Evolutionary conservation across 2,888 invertebrate species (phyloP).

Genomic region (Epirrita christyi): DNA sequence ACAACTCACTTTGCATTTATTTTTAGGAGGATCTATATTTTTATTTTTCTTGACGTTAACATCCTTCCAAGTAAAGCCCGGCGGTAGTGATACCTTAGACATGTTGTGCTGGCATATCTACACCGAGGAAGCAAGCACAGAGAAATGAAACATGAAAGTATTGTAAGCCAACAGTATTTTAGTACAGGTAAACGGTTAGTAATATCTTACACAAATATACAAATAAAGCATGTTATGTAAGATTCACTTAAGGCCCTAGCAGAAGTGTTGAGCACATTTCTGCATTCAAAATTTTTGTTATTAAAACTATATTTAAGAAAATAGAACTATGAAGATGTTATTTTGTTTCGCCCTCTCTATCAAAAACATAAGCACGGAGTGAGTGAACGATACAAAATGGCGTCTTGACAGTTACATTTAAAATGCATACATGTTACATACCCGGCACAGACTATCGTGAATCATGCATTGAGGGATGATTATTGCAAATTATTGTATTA

Average conservation of each 20-base stretch:
- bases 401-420: no score
- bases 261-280: background rate
- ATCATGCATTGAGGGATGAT: no score
- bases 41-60: slow-evolving; percentile 66
- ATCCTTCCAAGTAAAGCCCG: slow-evolving; percentile 78
- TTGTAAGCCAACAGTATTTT: slow-evolving; percentile 45
- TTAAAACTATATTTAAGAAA: no score
- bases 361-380: no score
- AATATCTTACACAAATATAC: slow-evolving; percentile 6
- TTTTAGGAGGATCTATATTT: slow-evolving; percentile 68
- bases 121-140: slow-evolving; percentile 68
- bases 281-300: background rate
- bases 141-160: slow-evolving; percentile 56
- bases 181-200: slow-evolving; percentile 11
- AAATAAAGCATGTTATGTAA: background rate
- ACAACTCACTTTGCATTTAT: slow-evolving; percentile 68
- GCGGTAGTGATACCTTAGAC: slow-evolving; percentile 72
- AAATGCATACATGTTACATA: background rate
- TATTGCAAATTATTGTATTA: background rate
- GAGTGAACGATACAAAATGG: no score
- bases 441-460: background rate
- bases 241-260: background rate
- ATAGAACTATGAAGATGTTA: no score
- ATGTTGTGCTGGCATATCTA: slow-evolving; percentile 72
- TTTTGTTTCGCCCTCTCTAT: no score